Evolutionary conservation across 2,113 vertebrate species (phyloP), one percentile per base, ranked within the genome.

Genomic region (Cephalopholis sonnerati): DNA sequence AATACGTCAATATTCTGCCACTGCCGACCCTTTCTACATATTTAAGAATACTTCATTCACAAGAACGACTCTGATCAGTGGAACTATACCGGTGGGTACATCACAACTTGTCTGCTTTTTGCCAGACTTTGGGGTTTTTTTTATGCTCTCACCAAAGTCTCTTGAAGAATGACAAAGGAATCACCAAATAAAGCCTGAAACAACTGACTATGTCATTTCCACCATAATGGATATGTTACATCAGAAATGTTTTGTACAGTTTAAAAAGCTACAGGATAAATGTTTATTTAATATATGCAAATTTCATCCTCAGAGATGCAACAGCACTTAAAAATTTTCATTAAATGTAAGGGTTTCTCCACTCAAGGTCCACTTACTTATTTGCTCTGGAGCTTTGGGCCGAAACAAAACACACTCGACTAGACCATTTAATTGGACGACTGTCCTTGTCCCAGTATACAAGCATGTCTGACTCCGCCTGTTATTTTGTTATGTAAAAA

Each of bases 31-130:
- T 76, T 70, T 85, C 25, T 62, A 88, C 54, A 82, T 15, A 53
- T 41, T 64, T 74, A 58, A 74, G 41, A 67, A 61, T 69, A 82
- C 65, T 88, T 85, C 74, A 82, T 59, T 85, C 36, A 73, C 53
- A 36, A 82, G 12, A 79, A 78, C 7, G 18, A 67, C 29, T 61
- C 67, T 32, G 58, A 74, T 64, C 50, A 77, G 69, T 50, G 41
- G 59, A 80, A 44, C 67, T 72, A 5, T 17, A 77, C 22, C 4
- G 68, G 27, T 16, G 61, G 54, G 18, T 32, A 50, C 71, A 25
- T 61, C 62, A 68, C 69, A 58, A 46, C 62, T 4, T 3, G 22
- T 62, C 61, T 29, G 54, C 39, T 53, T 32, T 44, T 44, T 44
- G 24, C 32, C 46, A 51, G n/a, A 41, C 17, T 58, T n/a, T 7